A percentile compares a stretch with the other conserved stretches of the same genome.
phyloP scores from a whole-genome alignment of 2,888 invertebrate species.

The Hydroisotoma schaefferi region DNA sequence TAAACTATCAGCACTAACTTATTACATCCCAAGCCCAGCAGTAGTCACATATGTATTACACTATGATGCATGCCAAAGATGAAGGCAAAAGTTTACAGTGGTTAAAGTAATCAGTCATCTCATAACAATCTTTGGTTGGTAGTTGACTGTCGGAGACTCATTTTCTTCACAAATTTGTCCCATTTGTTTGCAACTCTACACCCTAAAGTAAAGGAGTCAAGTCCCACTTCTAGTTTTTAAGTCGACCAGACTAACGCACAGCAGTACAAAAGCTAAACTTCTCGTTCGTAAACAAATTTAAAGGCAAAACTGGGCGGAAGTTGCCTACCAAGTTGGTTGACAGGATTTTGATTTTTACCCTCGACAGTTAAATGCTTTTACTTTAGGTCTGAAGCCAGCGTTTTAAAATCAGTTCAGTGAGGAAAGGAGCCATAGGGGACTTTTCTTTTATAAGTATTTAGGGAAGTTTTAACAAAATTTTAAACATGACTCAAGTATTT shows the following conservation, averaged over 20 bases:
- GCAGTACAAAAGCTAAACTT: not conserved
- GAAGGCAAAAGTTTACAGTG: too few species aligned
- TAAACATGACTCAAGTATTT: not conserved
- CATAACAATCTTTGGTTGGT: not conserved
- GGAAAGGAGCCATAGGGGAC: not conserved
- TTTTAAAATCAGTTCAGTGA: constrained; percentile 6
- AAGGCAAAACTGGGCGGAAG: constrained; percentile 12
- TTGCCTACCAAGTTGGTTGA: constrained; percentile 4
- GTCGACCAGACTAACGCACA: not conserved
- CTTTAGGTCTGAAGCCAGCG: too few species aligned
- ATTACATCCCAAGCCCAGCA: too few species aligned
- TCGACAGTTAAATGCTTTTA: too few species aligned
- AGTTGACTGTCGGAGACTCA: constrained; percentile 11
- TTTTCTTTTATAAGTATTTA: too few species aligned
- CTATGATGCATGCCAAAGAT: not conserved
- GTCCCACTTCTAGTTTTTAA: not conserved
- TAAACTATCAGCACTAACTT: too few species aligned
- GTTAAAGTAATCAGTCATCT: not conserved
- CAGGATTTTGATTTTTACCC: constrained; percentile 14
- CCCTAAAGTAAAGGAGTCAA: not conserved
- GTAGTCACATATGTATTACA: not conserved
- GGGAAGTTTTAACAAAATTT: not conserved
- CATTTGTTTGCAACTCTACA: constrained; percentile 28
- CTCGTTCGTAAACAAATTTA: too few species aligned
- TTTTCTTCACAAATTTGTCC: constrained; percentile 31